Evolutionary conservation across 2,888 invertebrate species (phyloP).

Genomic region (Ectobius pallidus): DNA sequence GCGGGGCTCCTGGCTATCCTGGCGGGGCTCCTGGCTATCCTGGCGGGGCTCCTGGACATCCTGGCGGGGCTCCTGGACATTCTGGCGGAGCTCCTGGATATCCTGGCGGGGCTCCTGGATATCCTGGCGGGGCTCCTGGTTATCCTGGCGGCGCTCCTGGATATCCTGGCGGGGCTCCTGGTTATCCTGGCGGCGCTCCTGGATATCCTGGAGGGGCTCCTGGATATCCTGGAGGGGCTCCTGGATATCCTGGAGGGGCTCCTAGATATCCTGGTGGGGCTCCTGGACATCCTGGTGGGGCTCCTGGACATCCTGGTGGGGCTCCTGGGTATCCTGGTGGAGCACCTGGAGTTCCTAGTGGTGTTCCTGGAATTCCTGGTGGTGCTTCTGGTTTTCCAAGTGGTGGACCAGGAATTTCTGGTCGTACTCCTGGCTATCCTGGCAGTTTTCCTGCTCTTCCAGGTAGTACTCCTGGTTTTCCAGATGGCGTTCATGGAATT

Average conservation of each 20-base stretch:
- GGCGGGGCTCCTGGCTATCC: conserved; percentile 9
- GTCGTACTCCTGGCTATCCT: background rate
- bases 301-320: conserved; percentile 30
- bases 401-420: conserved; percentile 45
- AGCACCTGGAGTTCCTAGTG: conserved; percentile 23
- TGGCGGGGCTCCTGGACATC: conserved; percentile 13
- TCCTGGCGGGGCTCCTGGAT: background rate
- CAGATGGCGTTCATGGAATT: conserved; percentile 27
- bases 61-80: conserved; percentile 21
- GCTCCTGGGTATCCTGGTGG: background rate
- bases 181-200: background rate
- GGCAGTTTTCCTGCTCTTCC: background rate
- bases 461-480: background rate
- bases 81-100: background rate
- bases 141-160: background rate
- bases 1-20: conserved; percentile 33
- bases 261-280: conserved; percentile 40
- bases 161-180: background rate
- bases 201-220: background rate
- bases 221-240: background rate
- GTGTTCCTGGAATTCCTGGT: conserved; percentile 32
- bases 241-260: conserved; percentile 29
- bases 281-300: conserved; percentile 3
- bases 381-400: conserved; percentile 31
- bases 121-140: background rate